phyloP scores from a whole-genome alignment of 1,140 invertebrate species.

The Drosophila arawakana region DNA sequence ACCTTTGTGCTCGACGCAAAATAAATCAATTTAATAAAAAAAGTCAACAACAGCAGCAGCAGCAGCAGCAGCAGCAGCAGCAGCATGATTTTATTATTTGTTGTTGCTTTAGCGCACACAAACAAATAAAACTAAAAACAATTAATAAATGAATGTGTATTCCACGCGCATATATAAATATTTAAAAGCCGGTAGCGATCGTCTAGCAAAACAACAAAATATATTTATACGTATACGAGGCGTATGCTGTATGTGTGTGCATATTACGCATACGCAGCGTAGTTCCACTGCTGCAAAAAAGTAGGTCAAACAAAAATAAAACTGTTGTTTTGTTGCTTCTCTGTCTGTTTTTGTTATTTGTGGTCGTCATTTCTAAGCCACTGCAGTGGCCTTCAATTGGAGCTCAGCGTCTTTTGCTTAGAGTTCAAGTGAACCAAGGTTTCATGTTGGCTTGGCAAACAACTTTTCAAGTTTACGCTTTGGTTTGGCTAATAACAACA shows the following conservation, averaged over 20 bases:
- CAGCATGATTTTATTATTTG: slow-evolving; percentile 5
- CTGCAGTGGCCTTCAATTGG: slow-evolving; percentile 34
- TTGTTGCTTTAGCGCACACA: slow-evolving; percentile 11
- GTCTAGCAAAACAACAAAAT: slow-evolving; percentile 37
- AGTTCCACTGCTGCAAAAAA: slow-evolving; percentile 37
- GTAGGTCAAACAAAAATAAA: slow-evolving; percentile 72
- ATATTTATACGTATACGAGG: no score
- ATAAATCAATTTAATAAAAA: slow-evolving; percentile 30
- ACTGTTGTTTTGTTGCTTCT: slow-evolving; percentile 32
- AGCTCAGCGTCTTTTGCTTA: not conserved
- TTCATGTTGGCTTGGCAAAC: slow-evolving; percentile 23
- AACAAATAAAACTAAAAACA: slow-evolving; percentile 6
- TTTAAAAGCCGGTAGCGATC: slow-evolving; percentile 70
- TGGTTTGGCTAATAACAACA: slow-evolving; percentile 1
- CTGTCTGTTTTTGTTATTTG: slow-evolving; percentile 14
- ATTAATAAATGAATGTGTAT: slow-evolving; percentile 17
- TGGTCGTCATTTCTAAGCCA: slow-evolving; percentile 33
- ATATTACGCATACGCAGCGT: slow-evolving; percentile 66
- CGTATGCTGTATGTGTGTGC: slow-evolving; percentile 4
- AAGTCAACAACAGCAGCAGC: slow-evolving; percentile 6
- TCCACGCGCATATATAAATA: slow-evolving; percentile 49
- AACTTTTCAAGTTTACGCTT: slow-evolving; percentile 25
- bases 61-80: no score
- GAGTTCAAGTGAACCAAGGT: slow-evolving; percentile 38
- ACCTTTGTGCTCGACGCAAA: slow-evolving; percentile 32